Percentiles rank a stretch among this genome's conserved stretches.
These are phyloP conservation scores for Protomyctophum bolini DNA, from an alignment of 2,113 vertebrate genomes.

Conservation along the genomic window DNA sequence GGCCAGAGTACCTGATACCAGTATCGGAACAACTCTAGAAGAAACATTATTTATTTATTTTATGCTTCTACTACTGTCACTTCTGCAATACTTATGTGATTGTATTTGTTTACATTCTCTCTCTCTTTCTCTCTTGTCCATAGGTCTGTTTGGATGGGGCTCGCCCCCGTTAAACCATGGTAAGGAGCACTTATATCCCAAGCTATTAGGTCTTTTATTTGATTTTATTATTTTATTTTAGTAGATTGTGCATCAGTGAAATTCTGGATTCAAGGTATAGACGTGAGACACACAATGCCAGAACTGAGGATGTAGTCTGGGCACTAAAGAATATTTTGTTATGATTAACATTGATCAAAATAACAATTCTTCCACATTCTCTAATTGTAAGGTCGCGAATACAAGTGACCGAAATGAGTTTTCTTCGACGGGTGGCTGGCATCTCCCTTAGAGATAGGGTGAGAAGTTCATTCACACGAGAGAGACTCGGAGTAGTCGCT, in stretches of 20 bases:
- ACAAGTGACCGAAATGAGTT: too few species aligned
- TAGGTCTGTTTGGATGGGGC: slow-evolving; percentile 67
- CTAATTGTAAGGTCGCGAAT: background rate
- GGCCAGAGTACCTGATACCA: background rate
- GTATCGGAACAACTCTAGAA: too few species aligned
- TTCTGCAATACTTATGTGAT: background rate
- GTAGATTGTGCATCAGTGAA: background rate
- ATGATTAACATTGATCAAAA: background rate
- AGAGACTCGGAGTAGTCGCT: too few species aligned
- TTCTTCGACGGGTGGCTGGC: too few species aligned
- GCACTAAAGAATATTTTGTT: background rate
- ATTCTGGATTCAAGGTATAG: background rate
- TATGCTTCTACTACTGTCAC: background rate
- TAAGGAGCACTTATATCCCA: slow-evolving; percentile 18
- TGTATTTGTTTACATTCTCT: background rate
- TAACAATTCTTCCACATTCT: too few species aligned
- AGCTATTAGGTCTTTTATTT: background rate
- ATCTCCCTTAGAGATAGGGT: too few species aligned
- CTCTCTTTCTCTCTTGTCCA: slow-evolving; percentile 13
- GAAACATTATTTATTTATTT: background rate
- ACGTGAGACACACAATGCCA: slow-evolving; percentile 27
- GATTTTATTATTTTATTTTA: background rate
- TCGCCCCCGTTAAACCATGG: slow-evolving; percentile 60
- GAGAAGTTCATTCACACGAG: too few species aligned
- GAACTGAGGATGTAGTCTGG: background rate